Conservation (phyloP, 1,140 invertebrate genomes). For the Drosophila melanogaster region Release_6_plus_ISO1_MT NC_004354.4:11931501-11932000, state of each 20-base stretch:
- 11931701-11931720: slow-evolving; percentile 5
- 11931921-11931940: slow-evolving; percentile 2
- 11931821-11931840: neutral
- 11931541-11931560: slow-evolving; percentile 67
- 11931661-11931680: slow-evolving; percentile 19
- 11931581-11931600: slow-evolving; percentile 41
- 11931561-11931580: slow-evolving; percentile 34
- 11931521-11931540: slow-evolving; percentile 70
- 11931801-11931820: slow-evolving; percentile 13
- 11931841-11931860: slow-evolving; percentile 60
- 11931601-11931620: slow-evolving; percentile 47
- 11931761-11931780: slow-evolving; percentile 20
- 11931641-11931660: slow-evolving; percentile 36
- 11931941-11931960: slow-evolving; percentile 21
- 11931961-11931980: slow-evolving; percentile 31
- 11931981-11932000: slow-evolving; percentile 37
- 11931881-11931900: slow-evolving; percentile 48
- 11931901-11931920: slow-evolving; percentile 22
- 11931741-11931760: slow-evolving; percentile 63
- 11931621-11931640: slow-evolving; percentile 50
- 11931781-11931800: neutral
- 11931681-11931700: slow-evolving; percentile 8
- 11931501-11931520: slow-evolving; percentile 64
- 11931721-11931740: slow-evolving; percentile 38
- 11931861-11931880: slow-evolving; percentile 57